Conservation (phyloP, 1,140 invertebrate genomes). For the Stratiolaelaps scimitus region DNA sequence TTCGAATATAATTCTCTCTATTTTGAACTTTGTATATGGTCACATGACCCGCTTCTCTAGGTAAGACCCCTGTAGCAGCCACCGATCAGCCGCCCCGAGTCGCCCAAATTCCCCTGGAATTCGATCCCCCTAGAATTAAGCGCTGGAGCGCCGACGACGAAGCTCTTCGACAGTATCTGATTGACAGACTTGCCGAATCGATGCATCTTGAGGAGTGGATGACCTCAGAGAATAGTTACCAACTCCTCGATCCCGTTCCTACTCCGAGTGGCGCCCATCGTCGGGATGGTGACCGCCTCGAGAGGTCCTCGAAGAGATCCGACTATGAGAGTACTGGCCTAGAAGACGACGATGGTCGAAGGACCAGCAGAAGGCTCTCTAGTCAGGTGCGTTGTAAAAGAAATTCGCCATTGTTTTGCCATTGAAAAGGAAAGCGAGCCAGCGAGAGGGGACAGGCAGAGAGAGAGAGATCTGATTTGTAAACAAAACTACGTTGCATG, state of each 20-base stretch:
- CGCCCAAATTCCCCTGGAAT: slow-evolving; percentile 18
- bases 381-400: not conserved
- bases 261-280: too few species aligned
- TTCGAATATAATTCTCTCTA: too few species aligned
- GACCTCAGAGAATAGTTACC: not conserved
- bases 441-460: too few species aligned
- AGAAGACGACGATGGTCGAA: too few species aligned
- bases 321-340: too few species aligned
- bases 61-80: too few species aligned
- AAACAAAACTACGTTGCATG: not conserved
- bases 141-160: slow-evolving; percentile 23
- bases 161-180: not conserved
- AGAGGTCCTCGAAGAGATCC: not conserved
- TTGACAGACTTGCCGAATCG: slow-evolving; percentile 1
- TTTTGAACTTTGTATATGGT: too few species aligned
- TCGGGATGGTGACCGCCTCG: not conserved
- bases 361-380: not conserved
- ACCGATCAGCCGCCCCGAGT: not conserved
- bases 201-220: slow-evolving; percentile 1
- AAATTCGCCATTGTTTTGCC: not conserved
- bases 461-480: not conserved
- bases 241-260: too few species aligned
- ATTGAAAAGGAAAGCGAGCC: too few species aligned
- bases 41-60: too few species aligned
- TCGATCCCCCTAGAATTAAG: slow-evolving; percentile 15